Base-by-base conservation (phyloP, 2,113 vertebrate species). In the Carlito syrichta region DNA sequence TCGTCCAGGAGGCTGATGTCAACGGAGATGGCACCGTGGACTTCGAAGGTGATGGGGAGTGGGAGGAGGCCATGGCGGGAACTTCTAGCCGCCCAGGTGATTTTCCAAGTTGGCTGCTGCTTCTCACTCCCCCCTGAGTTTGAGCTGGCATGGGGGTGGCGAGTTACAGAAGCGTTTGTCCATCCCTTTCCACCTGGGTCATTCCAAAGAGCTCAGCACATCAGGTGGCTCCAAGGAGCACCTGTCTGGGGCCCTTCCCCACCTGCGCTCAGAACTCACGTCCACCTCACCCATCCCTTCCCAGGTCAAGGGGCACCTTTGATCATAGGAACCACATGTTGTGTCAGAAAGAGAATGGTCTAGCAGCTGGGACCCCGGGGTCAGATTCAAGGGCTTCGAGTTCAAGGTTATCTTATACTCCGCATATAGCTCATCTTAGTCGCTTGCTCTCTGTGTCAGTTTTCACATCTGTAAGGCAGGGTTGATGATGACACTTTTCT, bases 21-120 rank as follows among this genome's bases (percentile, higher is more conserved):
- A 99, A 99, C 0, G 99, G 99, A 11, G 99, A 99, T 0, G 99
- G 99, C 43, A 99, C 99, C 0, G 99, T 99, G 79, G 99, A 99
- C 95, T 99, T 99, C 95, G 99, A 99, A 98, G 99, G 99, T 99
- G 68, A 35, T 6, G 1, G 63, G 23, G 58, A 32, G 9, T 0
- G 0, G 1, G 50, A 50, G 50, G 12, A 0, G 48, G n/a, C 35
- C 10, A 0, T 12, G 6, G 22, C 1, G 0, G 40, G 74, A 19
- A 54, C 56, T 20, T 56, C 27, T 9, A 3, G 2, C 6, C 25
- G 32, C 38, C 25, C 0, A 4, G 2, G 52, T 50, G 58, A 13
- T n/a, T 32, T n/a, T 35, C 62, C 27, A 4, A 32, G 54, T 25
- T 0, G 0, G 23, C 58, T 22, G 6, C 13, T 45, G 23, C n/a